Conservation (phyloP, 2,113 vertebrate species). For the Meles meles region DNA sequence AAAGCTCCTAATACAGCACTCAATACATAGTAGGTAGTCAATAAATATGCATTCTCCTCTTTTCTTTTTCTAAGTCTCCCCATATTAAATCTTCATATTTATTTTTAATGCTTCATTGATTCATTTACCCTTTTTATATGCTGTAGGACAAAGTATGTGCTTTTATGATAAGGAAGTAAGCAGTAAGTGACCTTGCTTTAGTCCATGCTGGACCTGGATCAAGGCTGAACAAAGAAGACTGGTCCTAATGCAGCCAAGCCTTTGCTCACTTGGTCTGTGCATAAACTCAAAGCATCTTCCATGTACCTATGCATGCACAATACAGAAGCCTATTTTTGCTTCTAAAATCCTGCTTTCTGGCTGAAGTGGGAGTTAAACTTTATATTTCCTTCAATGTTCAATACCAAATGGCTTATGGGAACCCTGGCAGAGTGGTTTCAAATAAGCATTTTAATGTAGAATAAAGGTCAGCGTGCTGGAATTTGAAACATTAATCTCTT, state of each 20-base stretch:
- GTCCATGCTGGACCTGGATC: not conserved
- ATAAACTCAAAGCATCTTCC: constrained; percentile 19
- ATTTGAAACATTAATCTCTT: constrained; percentile 88
- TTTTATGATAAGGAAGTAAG: not conserved
- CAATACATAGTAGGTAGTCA: not conserved
- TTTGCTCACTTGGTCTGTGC: constrained; percentile 21
- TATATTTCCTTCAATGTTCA: constrained; percentile 80
- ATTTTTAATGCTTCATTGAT: constrained; percentile 12
- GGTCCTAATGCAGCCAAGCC: not conserved
- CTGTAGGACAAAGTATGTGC: not conserved
- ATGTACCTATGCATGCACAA: not conserved
- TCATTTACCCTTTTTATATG: not conserved
- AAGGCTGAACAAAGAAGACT: not conserved
- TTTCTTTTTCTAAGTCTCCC: not conserved
- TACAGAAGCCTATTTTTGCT: constrained; percentile 67
- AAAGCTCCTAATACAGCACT: not conserved
- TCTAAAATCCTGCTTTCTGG: constrained; percentile 65
- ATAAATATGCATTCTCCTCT: not conserved
- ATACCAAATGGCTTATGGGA: constrained; percentile 81
- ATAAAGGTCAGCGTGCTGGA: constrained; percentile 84
- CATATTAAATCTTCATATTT: not conserved
- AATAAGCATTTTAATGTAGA: constrained; percentile 87
- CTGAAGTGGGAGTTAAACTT: constrained; percentile 80
- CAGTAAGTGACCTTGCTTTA: constrained; percentile 14
- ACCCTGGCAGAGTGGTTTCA: constrained; percentile 81